Percentiles rank a stretch among this genome's conserved stretches.
Conservation (phyloP, 2,888 invertebrate genomes). For the Tachina lurida region DNA sequence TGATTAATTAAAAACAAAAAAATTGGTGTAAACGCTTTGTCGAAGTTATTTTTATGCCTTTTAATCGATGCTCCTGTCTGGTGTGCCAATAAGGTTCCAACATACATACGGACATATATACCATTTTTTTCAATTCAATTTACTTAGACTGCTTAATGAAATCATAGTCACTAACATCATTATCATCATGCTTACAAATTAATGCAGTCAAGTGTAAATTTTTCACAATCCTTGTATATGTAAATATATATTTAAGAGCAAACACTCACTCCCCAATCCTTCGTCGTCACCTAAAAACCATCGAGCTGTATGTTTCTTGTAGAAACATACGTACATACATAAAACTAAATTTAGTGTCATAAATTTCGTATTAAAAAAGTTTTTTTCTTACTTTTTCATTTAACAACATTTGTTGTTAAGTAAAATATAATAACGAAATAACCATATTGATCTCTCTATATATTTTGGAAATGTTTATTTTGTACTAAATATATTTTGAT, state of each 20-base stretch:
- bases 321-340: neutral
- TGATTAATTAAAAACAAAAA: no score
- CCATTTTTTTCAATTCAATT: neutral
- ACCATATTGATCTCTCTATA: neutral
- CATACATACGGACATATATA: neutral
- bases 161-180: conserved; percentile 9
- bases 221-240: conserved; percentile 46
- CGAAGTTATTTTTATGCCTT: no score
- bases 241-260: conserved; percentile 9
- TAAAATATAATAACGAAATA: neutral
- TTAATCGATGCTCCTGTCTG: no score
- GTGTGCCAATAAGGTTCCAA: neutral
- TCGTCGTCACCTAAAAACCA: neutral
- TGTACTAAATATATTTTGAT: neutral
- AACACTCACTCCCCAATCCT: neutral
- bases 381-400: neutral
- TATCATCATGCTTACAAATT: conserved; percentile 41
- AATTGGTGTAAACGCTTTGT: no score
- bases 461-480: conserved; percentile 40
- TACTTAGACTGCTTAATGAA: conserved; percentile 9
- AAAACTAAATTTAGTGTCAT: conserved; percentile 55
- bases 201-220: conserved; percentile 64
- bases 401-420: conserved; percentile 15
- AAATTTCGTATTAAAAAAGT: conserved; percentile 38
- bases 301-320: conserved; percentile 9